A percentile compares a stretch with the other conserved stretches of the same genome.
phyloP scores from a whole-genome alignment of 2,113 vertebrate species.

The Choloepus hoffmanni region DNA sequence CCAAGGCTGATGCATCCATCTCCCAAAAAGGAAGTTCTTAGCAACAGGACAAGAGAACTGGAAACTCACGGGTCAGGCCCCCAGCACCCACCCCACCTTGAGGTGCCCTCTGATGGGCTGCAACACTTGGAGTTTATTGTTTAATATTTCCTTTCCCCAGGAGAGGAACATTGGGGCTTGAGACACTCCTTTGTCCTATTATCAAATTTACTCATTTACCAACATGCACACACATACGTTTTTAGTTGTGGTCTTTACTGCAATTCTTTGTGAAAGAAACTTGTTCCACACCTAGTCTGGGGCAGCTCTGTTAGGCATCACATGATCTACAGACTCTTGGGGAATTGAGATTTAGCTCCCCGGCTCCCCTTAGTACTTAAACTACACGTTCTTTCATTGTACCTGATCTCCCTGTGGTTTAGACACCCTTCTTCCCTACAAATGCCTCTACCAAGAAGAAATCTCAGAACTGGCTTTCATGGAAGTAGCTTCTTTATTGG shows the following conservation, averaged over 20 bases:
- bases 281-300: not conserved
- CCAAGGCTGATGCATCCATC: not conserved
- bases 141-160: not conserved
- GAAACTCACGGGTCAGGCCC: rapidly evolving
- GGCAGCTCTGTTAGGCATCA: too few species aligned
- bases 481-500: not conserved
- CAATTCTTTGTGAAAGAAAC: not conserved
- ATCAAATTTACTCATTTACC: not conserved
- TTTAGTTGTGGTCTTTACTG: not conserved
- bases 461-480: not conserved
- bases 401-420: not conserved
- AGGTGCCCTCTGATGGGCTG: not conserved
- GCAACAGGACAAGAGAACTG: rapidly evolving
- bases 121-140: not conserved
- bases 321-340: not conserved
- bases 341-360: not conserved
- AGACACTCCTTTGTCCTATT: not conserved
- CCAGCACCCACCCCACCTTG: too few species aligned
- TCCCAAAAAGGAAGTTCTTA: not conserved
- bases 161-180: not conserved
- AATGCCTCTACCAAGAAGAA: not conserved
- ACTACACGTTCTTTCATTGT: not conserved
- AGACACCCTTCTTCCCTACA: not conserved
- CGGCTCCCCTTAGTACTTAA: not conserved
- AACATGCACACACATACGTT: not conserved